These are phyloP conservation scores for Nycticorax nycticorax DNA, from an alignment of 2,113 vertebrate genomes.

Conservation along the genomic window DNA sequence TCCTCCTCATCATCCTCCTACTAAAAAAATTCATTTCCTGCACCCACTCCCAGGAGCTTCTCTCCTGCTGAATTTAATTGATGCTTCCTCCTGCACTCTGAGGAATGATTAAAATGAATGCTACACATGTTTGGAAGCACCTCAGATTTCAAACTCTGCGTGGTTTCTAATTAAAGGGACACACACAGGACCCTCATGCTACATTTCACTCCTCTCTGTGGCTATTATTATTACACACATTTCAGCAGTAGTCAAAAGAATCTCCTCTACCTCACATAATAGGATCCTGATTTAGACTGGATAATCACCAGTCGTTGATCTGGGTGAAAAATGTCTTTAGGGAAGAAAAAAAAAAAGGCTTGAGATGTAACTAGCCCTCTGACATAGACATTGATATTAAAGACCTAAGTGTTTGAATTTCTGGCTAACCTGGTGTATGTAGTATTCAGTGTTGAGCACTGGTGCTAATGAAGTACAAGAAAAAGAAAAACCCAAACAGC, in stretches of 20 bases:
- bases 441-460: neutral
- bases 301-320: slow-evolving; percentile 34
- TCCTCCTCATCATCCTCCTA: neutral
- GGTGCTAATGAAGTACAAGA: neutral
- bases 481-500: neutral
- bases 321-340: slow-evolving; percentile 39
- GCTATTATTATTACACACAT: slow-evolving; percentile 39
- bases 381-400: neutral
- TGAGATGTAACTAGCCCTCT: neutral
- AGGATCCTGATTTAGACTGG: slow-evolving; percentile 22
- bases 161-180: slow-evolving; percentile 63
- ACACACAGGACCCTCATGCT: slow-evolving; percentile 19
- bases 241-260: slow-evolving; percentile 46
- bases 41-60: slow-evolving; percentile 44
- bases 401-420: neutral
- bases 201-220: slow-evolving; percentile 28
- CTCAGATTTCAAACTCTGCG: slow-evolving; percentile 40
- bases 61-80: slow-evolving; percentile 47
- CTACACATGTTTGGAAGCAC: slow-evolving; percentile 41
- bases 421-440: neutral
- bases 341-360: neutral
- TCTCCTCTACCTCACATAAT: slow-evolving; percentile 4
- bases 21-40: slow-evolving; percentile 40
- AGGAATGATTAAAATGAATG: slow-evolving; percentile 55
- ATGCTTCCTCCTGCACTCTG: slow-evolving; percentile 18